phyloP scores from a whole-genome alignment of 1,140 invertebrate species.

The Drosophila miranda region DNA sequence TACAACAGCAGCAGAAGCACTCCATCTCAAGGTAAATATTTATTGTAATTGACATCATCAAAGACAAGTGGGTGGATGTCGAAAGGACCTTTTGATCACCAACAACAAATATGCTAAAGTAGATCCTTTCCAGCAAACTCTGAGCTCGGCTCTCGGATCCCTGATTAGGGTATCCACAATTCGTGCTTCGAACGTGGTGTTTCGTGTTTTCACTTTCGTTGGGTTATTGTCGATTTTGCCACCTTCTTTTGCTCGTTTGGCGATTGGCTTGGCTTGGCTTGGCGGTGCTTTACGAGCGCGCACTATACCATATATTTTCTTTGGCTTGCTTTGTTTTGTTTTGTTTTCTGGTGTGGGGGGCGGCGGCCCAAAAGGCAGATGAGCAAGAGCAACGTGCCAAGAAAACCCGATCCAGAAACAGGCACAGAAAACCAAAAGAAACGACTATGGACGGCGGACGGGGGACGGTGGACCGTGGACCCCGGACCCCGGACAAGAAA shows the following conservation, averaged over 20 bases:
- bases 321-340: slow-evolving; percentile 19
- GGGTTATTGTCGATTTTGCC: slow-evolving; percentile 9
- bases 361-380: slow-evolving; percentile 16
- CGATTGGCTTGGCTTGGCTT: too few species aligned
- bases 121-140: too few species aligned
- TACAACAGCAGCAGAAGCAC: not conserved
- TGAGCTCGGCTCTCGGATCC: too few species aligned
- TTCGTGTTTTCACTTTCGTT: slow-evolving; percentile 49
- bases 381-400: slow-evolving; percentile 18
- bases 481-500: slow-evolving; percentile 2
- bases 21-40: not conserved
- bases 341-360: slow-evolving; percentile 10
- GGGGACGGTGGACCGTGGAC: too few species aligned
- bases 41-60: not conserved
- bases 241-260: slow-evolving; percentile 16
- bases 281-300: too few species aligned
- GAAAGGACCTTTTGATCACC: not conserved
- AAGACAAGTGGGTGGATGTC: too few species aligned
- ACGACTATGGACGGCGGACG: too few species aligned
- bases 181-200: not conserved
- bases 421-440: not conserved
- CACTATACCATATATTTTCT: not conserved
- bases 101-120: not conserved
- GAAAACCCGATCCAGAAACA: slow-evolving; percentile 10
- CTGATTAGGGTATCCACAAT: slow-evolving; percentile 4